phyloP scores from a whole-genome alignment of 2,888 invertebrate genomes.

The Autographa gamma region DNA sequence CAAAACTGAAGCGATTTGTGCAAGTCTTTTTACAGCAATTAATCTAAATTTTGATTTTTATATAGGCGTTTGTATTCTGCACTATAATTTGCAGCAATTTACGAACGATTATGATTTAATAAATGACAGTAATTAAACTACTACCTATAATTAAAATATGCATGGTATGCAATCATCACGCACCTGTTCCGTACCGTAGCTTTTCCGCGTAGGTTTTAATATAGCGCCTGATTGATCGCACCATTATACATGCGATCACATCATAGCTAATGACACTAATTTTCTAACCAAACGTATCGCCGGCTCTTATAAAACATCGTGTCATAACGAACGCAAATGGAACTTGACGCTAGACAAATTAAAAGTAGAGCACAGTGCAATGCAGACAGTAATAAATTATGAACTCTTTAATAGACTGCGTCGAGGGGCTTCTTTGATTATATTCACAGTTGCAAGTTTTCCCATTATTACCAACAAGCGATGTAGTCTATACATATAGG shows the following conservation, averaged over 20 bases:
- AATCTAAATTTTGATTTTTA: not conserved
- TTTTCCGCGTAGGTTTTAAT: slow-evolving; percentile 69
- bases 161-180: slow-evolving; percentile 55
- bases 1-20: not conserved
- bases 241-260: slow-evolving; percentile 50
- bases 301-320: slow-evolving; percentile 38
- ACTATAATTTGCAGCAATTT: slow-evolving; percentile 48
- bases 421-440: slow-evolving; percentile 53
- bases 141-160: slow-evolving; percentile 52
- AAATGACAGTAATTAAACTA: slow-evolving; percentile 57
- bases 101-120: slow-evolving; percentile 40
- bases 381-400: slow-evolving; percentile 73
- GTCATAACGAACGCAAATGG: slow-evolving; percentile 63
- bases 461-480: slow-evolving; percentile 59
- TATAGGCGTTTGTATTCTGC: slow-evolving; percentile 20
- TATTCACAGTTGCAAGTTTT: slow-evolving; percentile 67
- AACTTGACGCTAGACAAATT: slow-evolving; percentile 65
- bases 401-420: slow-evolving; percentile 61
- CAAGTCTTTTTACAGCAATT: not conserved
- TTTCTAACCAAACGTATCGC: slow-evolving; percentile 48
- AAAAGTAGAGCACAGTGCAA: slow-evolving; percentile 60
- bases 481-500: slow-evolving; percentile 14
- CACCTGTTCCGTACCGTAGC: slow-evolving; percentile 38
- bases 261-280: slow-evolving; percentile 56
- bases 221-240: slow-evolving; percentile 52